phyloP scores from a whole-genome alignment of 2,113 vertebrate species.

The Haliaeetus leucogaster region DNA sequence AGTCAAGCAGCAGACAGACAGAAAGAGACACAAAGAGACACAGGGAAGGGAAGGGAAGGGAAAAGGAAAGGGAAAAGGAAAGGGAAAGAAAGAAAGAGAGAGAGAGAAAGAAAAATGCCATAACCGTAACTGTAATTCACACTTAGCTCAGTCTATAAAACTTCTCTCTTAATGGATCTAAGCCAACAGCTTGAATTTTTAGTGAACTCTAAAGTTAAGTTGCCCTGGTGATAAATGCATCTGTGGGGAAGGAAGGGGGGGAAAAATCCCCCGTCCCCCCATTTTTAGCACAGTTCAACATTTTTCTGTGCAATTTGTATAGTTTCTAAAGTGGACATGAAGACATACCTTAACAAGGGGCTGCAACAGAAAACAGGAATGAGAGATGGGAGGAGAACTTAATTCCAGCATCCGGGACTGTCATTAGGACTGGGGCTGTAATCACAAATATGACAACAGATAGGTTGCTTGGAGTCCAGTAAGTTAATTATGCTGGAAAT shows the following conservation, averaged over 20 bases:
- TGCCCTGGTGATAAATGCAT: constrained; percentile 47
- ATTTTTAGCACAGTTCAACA: not conserved
- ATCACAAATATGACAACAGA: not conserved
- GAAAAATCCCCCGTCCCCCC: not conserved
- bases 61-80: too few relatives aligned
- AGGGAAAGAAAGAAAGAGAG: too few relatives aligned
- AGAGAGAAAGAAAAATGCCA: fast-evolving
- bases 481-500: not conserved
- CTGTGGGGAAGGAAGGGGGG: not conserved
- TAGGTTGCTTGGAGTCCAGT: not conserved
- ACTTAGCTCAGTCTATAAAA: constrained; percentile 58
- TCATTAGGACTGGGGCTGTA: not conserved
- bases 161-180: constrained; percentile 30
- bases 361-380: not conserved
- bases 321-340: not conserved
- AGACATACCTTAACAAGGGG: not conserved
- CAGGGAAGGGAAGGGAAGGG: too few relatives aligned
- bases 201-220: constrained; percentile 14
- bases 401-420: not conserved
- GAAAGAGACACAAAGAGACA: too few relatives aligned
- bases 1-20: not conserved
- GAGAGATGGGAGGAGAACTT: not conserved
- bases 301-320: not conserved
- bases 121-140: constrained; percentile 34
- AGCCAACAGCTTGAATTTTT: constrained; percentile 33